Evolutionary conservation across 2,888 invertebrate genomes (phyloP).

Genomic region (Volucella zonaria): DNA sequence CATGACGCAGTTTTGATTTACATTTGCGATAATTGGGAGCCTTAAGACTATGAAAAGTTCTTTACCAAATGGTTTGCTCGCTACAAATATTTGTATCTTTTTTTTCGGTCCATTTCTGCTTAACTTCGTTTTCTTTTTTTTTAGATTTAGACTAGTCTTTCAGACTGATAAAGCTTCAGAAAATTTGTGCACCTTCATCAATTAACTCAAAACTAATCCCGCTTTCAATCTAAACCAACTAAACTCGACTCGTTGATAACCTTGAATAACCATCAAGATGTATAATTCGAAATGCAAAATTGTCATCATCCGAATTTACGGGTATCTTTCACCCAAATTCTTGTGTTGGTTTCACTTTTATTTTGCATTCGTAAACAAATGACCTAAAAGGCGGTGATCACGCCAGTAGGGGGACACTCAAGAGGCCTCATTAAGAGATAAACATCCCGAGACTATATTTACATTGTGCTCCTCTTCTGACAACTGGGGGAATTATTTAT

Average conservation of each 20-base stretch:
- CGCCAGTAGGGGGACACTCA: not conserved
- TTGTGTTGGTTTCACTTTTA: slow-evolving; percentile 44
- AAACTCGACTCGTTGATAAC: slow-evolving; percentile 22
- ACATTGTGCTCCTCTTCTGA: slow-evolving; percentile 22
- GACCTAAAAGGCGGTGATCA: slow-evolving; percentile 32
- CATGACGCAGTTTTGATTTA: too few relatives aligned
- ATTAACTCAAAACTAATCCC: too few relatives aligned
- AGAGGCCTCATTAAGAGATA: slow-evolving; percentile 36
- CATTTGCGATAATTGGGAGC: too few relatives aligned
- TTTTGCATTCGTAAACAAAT: slow-evolving; percentile 37
- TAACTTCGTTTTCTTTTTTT: too few relatives aligned
- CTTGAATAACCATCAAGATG: slow-evolving; percentile 22
- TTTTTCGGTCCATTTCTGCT: too few relatives aligned
- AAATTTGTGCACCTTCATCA: too few relatives aligned
- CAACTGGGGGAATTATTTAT: slow-evolving; percentile 2
- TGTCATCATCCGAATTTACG: not conserved
- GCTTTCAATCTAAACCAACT: not conserved
- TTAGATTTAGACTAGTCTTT: too few relatives aligned
- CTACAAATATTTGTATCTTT: too few relatives aligned
- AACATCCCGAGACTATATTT: slow-evolving; percentile 41
- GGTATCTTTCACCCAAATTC: slow-evolving; percentile 32
- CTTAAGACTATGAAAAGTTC: too few relatives aligned
- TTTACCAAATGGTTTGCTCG: too few relatives aligned
- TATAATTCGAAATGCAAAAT: slow-evolving; percentile 7
- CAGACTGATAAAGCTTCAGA: too few relatives aligned